Percentiles rank a stretch among this genome's conserved stretches.
Evolutionary conservation across 2,888 invertebrate genomes (phyloP).

Genomic region (Andrena chrysosceles): DNA sequence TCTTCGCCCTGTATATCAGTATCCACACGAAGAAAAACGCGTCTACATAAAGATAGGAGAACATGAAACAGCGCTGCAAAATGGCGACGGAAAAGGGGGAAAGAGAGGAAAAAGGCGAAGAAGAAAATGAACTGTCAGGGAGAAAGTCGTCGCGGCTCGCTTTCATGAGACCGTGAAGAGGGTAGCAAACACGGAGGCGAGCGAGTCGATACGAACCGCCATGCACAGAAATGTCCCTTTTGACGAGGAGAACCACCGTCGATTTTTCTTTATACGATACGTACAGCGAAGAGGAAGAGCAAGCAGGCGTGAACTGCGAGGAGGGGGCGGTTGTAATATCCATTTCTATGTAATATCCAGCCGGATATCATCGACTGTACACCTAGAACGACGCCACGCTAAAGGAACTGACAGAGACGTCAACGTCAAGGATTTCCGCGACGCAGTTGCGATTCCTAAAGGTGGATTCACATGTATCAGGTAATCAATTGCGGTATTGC

Average conservation of each 20-base stretch:
- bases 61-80: neutral
- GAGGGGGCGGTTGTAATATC: conserved; percentile 18
- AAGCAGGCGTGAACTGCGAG: too few species aligned
- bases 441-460: neutral
- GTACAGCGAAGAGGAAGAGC: too few species aligned
- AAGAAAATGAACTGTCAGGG: conserved; percentile 1
- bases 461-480: neutral
- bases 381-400: conserved; percentile 5
- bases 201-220: conserved; percentile 25
- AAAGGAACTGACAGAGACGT: neutral
- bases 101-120: neutral
- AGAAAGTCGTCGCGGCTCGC: neutral
- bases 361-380: conserved; percentile 6
- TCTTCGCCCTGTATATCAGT: neutral
- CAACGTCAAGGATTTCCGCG: neutral
- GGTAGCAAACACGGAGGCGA: neutral
- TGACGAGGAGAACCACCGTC: conserved; percentile 13
- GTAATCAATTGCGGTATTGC: too few species aligned
- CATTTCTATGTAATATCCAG: conserved; percentile 33
- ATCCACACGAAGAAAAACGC: neutral
- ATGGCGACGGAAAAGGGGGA: neutral
- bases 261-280: conserved; percentile 10
- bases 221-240: conserved; percentile 22
- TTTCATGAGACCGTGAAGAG: neutral
- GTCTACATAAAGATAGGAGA: neutral